A percentile compares a stretch with the other conserved stretches of the same genome.
Conservation (phyloP, 2,113 vertebrate genomes). For the Phasianus colchicus region DNA sequence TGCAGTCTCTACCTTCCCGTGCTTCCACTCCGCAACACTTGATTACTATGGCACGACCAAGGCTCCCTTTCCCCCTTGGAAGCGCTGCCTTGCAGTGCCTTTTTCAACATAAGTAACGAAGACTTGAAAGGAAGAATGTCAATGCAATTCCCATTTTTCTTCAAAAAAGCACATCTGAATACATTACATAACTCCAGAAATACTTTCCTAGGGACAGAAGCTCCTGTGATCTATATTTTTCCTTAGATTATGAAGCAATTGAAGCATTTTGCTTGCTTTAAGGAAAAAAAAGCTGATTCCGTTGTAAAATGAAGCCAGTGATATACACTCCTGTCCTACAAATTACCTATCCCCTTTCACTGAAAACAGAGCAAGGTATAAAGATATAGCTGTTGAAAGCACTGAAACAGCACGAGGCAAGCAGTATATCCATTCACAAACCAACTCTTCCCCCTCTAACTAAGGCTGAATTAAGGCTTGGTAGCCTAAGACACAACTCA, state of each 20-base stretch:
- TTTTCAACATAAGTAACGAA: background rate
- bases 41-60: rapidly evolving
- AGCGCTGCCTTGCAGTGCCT: background rate
- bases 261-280: slow-evolving; percentile 36
- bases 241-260: background rate
- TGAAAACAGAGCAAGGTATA: background rate
- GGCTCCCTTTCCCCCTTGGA: background rate
- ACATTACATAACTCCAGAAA: background rate
- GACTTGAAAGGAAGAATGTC: background rate
- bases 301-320: background rate
- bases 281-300: slow-evolving; percentile 30
- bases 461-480: background rate
- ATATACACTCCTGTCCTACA: background rate
- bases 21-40: background rate
- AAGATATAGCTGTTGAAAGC: background rate
- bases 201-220: background rate
- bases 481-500: background rate
- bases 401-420: background rate
- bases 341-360: background rate
- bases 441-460: background rate
- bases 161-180: background rate
- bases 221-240: background rate
- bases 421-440: background rate
- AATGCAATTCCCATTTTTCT: background rate
- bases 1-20: background rate